A percentile compares a stretch with the other conserved stretches of the same genome.
These are phyloP conservation scores for Phallusia fumigata DNA, from an alignment of 23 tunicate genomes.

Conservation along the genomic window DNA sequence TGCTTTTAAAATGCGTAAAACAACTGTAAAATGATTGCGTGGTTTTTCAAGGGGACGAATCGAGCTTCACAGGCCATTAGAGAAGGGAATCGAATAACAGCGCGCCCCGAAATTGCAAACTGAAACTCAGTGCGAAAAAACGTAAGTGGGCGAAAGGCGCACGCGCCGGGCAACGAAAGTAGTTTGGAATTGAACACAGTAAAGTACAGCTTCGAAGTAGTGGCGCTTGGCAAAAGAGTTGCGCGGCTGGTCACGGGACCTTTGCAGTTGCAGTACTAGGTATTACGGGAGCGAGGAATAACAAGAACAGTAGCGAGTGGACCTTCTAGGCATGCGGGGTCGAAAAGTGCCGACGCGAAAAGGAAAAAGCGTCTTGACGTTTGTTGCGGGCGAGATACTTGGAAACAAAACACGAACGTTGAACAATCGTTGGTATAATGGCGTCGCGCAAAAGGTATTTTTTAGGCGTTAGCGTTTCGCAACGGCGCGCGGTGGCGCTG, in stretches of 20 bases:
- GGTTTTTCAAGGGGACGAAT: neutral
- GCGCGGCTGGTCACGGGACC: neutral
- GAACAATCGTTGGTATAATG: too few species aligned
- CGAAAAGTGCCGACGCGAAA: neutral
- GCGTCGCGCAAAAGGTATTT: too few species aligned
- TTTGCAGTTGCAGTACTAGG: neutral
- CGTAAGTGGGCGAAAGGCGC: neutral
- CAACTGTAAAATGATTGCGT: slow-evolving; percentile 3
- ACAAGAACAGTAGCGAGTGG: neutral
- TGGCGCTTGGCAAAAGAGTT: neutral
- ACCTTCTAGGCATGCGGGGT: neutral
- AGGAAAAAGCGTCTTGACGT: too few species aligned
- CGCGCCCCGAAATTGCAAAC: neutral
- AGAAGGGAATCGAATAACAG: neutral
- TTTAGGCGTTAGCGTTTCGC: too few species aligned
- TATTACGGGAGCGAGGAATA: neutral
- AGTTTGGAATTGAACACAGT: slow-evolving; percentile 7
- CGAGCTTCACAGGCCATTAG: neutral
- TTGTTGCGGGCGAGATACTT: too few species aligned
- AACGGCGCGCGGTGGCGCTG: too few species aligned
- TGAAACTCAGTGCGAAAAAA: neutral
- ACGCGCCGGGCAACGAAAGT: too few species aligned
- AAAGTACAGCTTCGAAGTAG: neutral
- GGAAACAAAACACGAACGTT: too few species aligned
- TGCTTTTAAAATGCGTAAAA: neutral